A percentile compares a stretch with the other conserved stretches of the same genome.
These are phyloP conservation scores for Reticulitermes lucifugus DNA, from an alignment of 2,888 invertebrate genomes.

Conservation along the genomic window DNA sequence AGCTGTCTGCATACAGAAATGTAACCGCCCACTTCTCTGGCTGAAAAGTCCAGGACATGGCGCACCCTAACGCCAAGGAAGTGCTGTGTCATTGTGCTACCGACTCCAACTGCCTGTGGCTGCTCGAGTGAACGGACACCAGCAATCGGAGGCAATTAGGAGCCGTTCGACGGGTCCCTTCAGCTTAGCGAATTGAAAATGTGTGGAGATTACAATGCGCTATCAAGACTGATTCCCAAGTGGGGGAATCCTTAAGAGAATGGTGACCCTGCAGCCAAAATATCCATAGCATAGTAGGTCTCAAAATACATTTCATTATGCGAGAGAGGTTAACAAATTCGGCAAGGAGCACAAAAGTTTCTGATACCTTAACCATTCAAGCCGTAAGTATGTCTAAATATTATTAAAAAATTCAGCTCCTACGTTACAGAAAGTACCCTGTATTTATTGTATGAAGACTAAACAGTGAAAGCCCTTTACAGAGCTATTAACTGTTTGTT, in stretches of 20 bases:
- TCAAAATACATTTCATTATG: too few species aligned
- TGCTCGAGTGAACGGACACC: background rate
- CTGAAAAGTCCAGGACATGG: background rate
- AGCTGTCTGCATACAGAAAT: background rate
- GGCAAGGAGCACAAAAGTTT: too few species aligned
- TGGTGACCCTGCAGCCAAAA: too few species aligned
- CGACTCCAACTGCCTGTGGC: background rate
- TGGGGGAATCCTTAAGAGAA: background rate
- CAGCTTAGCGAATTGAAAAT: conserved; percentile 38
- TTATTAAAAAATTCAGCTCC: too few species aligned
- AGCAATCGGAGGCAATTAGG: conserved; percentile 39
- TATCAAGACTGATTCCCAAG: conserved; percentile 17
- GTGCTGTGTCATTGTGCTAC: conserved; percentile 30
- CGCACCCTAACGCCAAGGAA: background rate
- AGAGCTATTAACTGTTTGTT: too few species aligned
- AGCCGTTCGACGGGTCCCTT: conserved; percentile 3
- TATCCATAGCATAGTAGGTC: too few species aligned
- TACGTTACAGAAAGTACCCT: too few species aligned
- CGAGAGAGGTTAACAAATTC: too few species aligned
- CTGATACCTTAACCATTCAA: too few species aligned
- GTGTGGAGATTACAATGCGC: conserved; percentile 39
- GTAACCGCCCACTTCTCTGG: background rate
- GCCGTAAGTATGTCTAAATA: too few species aligned
- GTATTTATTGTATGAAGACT: too few species aligned
- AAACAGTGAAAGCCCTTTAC: too few species aligned